Conservation (phyloP, 2,797 vertebrate species). For the Sebastiscus albofasciatus region DNA sequence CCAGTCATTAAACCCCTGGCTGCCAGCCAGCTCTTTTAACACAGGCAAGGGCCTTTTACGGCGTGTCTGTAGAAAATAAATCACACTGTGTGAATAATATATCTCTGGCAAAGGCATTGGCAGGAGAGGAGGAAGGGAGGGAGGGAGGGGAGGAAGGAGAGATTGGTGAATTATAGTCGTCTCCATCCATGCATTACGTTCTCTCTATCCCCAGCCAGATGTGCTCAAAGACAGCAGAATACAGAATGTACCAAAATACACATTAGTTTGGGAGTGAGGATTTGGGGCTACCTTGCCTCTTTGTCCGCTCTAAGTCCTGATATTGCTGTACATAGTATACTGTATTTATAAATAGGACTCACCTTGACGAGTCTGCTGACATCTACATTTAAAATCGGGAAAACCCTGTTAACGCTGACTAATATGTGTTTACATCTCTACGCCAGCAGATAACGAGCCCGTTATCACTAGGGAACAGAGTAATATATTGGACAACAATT, state of each 20-base stretch:
- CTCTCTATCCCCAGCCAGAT: conserved; percentile 82
- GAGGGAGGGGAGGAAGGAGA: conserved; percentile 75
- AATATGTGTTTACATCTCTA: conserved; percentile 23
- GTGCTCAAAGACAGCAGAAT: conserved; percentile 80
- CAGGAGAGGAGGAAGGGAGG: conserved; percentile 76
- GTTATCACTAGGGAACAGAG: conserved; percentile 31
- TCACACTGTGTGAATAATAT: conserved; percentile 99
- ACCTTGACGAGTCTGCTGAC: conserved; percentile 9
- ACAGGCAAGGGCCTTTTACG: conserved; percentile 96
- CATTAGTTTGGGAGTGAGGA: conserved; percentile 57
- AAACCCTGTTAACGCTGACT: conserved; percentile 22
- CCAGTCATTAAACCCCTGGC: conserved; percentile 99
- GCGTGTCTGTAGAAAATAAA: conserved; percentile 99
- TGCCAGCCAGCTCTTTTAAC: conserved; percentile 97
- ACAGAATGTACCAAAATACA: conserved; percentile 77
- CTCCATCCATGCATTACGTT: conserved; percentile 85
- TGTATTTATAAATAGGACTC: conserved; percentile 39
- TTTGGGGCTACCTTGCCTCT: conserved; percentile 33
- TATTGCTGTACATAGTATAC: not conserved
- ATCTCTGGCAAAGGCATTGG: conserved; percentile 90
- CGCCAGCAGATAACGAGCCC: conserved; percentile 14
- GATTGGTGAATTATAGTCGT: conserved; percentile 88
- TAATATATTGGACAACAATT: conserved; percentile 9
- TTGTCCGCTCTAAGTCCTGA: conserved; percentile 42
- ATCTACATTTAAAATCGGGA: conserved; percentile 33